These are phyloP conservation scores for Drosophila nr. perissopoda DNA, from an alignment of 2,888 invertebrate species.

Conservation along the genomic window DNA sequence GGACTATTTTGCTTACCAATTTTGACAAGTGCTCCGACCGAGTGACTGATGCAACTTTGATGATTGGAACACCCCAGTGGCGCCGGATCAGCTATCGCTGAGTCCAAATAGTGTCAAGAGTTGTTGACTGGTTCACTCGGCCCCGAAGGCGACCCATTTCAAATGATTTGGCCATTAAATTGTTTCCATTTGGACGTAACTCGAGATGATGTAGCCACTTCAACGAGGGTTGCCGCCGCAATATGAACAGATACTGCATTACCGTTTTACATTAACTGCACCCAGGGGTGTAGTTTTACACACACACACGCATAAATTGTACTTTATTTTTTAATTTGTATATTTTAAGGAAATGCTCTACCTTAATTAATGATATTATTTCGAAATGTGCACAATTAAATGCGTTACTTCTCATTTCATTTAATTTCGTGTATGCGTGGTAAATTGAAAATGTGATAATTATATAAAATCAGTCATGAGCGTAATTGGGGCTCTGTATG, in stretches of 20 bases:
- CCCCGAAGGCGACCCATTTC: constrained; percentile 16
- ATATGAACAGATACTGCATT: neutral
- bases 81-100: constrained; percentile 17
- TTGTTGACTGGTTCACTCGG: constrained; percentile 38
- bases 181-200: constrained; percentile 29
- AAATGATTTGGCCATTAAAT: constrained; percentile 32
- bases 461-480: constrained; percentile 17
- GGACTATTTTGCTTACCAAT: constrained; percentile 59
- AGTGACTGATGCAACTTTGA: constrained; percentile 61
- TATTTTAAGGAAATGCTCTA: neutral
- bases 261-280: constrained; percentile 30
- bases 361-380: constrained; percentile 33
- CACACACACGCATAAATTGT: neutral
- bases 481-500: constrained; percentile 19
- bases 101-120: constrained; percentile 51
- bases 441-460: constrained; percentile 22
- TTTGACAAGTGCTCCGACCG: constrained; percentile 59
- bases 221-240: constrained; percentile 10
- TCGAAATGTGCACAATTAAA: constrained; percentile 30
- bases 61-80: constrained; percentile 26
- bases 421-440: constrained; percentile 9
- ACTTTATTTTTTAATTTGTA: no score
- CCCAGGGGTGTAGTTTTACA: constrained; percentile 27
- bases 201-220: constrained; percentile 6
- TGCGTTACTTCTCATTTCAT: constrained; percentile 28